These are phyloP conservation scores for Poeciliopsis turneri DNA, from an alignment of 2,797 vertebrate species.

Conservation along the genomic window DNA sequence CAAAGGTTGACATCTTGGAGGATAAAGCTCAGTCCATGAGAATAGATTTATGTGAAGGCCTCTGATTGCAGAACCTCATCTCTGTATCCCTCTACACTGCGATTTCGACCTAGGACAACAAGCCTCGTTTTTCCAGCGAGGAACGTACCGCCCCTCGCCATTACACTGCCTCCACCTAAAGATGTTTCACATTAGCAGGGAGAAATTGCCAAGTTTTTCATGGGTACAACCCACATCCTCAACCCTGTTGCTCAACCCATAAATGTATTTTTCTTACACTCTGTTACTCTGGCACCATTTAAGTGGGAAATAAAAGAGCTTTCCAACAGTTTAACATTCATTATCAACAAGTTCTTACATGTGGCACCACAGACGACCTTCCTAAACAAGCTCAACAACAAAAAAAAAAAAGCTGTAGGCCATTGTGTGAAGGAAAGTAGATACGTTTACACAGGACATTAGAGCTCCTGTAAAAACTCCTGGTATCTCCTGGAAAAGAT, in stretches of 20 bases:
- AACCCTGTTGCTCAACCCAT: not conserved
- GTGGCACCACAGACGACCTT: not conserved
- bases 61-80: not conserved
- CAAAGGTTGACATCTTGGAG: not conserved
- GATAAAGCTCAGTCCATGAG: not conserved
- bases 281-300: constrained; percentile 3
- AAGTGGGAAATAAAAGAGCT: not conserved
- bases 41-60: not conserved
- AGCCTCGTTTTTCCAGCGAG: not conserved
- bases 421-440: not conserved
- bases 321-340: not conserved
- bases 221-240: not conserved
- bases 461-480: not conserved
- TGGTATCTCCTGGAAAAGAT: not conserved
- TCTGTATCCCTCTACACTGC: not conserved
- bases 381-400: not conserved
- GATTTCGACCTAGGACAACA: not conserved
- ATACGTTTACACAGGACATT: not conserved
- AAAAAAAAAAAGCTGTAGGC: not conserved
- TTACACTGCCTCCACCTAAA: not conserved
- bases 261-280: not conserved
- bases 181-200: not conserved
- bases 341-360: not conserved
- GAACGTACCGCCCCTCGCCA: not conserved
- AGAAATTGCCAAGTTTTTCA: not conserved